phyloP scores from a whole-genome alignment of 1,140 invertebrate genomes.

The Triops longicaudatus region DNA sequence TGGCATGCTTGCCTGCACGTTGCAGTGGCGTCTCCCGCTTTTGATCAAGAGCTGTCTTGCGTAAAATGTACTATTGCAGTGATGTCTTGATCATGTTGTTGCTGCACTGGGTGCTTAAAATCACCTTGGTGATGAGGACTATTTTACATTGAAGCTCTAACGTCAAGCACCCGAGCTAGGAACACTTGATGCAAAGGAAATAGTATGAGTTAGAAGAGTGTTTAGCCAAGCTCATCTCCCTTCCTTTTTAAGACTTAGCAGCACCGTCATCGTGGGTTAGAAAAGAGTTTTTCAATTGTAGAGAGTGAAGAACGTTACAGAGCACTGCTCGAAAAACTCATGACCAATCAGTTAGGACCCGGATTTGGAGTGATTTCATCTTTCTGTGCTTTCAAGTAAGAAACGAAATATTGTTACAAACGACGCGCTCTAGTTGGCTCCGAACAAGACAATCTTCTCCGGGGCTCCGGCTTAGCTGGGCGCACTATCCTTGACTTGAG shows the following conservation, averaged over 20 bases:
- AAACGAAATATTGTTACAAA: too few relatives aligned
- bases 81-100: not conserved
- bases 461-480: too few relatives aligned
- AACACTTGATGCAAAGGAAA: not conserved
- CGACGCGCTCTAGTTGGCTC: too few relatives aligned
- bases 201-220: not conserved
- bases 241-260: not conserved
- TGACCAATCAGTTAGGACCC: not conserved
- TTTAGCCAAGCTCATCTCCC: conserved; percentile 14
- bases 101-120: not conserved
- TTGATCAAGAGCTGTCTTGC: not conserved
- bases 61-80: not conserved
- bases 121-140: conserved; percentile 11
- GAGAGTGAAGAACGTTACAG: not conserved
- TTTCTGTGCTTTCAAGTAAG: not conserved
- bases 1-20: not conserved
- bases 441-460: too few relatives aligned
- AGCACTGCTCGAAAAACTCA: not conserved
- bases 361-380: not conserved
- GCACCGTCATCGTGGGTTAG: not conserved
- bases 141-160: not conserved
- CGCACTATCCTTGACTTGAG: too few relatives aligned
- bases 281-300: not conserved
- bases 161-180: not conserved
- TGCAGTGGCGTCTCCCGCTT: not conserved